Evolutionary conservation across 2,797 vertebrate species (phyloP).

Genomic region (Sparidentex hasta): DNA sequence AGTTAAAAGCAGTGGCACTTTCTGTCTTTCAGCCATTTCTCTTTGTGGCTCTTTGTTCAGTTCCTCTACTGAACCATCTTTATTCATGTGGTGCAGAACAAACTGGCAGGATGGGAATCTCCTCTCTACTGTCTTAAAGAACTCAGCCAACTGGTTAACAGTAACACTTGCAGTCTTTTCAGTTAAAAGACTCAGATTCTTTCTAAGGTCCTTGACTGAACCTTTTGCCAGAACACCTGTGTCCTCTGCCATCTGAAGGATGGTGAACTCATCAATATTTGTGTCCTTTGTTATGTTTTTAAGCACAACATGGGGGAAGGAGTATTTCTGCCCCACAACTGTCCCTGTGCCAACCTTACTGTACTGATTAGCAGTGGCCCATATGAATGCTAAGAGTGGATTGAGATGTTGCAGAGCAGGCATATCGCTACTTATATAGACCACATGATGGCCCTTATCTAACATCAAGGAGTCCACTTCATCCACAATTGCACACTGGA

Average conservation of each 20-base stretch:
- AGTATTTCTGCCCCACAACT: constrained; percentile 13
- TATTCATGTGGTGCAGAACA: constrained; percentile 2
- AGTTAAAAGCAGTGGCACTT: constrained; percentile 38
- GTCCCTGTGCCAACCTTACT: neutral
- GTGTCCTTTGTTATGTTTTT: constrained; percentile 9
- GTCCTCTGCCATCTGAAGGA: constrained; percentile 61
- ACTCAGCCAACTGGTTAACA: constrained; percentile 35
- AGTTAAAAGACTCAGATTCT: neutral
- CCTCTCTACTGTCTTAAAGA: constrained; percentile 41
- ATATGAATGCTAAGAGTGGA: constrained; percentile 64
- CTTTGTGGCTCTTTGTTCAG: neutral
- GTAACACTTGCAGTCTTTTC: constrained; percentile 1
- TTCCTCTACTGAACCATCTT: constrained; percentile 17
- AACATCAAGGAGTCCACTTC: constrained; percentile 79
- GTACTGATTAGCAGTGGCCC: constrained; percentile 51
- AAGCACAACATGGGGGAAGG: constrained; percentile 38
- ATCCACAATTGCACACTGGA: constrained; percentile 78
- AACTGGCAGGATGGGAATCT: constrained; percentile 38
- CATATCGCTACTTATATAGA: constrained; percentile 37
- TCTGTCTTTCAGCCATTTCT: neutral
- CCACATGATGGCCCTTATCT: constrained; percentile 53
- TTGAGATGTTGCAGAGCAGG: constrained; percentile 64
- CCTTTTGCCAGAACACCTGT: constrained; percentile 37
- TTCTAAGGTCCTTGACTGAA: constrained; percentile 20
- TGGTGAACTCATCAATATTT: neutral